Conservation (phyloP, 2,113 vertebrate genomes). For the Syngnathus scovelli region DNA sequence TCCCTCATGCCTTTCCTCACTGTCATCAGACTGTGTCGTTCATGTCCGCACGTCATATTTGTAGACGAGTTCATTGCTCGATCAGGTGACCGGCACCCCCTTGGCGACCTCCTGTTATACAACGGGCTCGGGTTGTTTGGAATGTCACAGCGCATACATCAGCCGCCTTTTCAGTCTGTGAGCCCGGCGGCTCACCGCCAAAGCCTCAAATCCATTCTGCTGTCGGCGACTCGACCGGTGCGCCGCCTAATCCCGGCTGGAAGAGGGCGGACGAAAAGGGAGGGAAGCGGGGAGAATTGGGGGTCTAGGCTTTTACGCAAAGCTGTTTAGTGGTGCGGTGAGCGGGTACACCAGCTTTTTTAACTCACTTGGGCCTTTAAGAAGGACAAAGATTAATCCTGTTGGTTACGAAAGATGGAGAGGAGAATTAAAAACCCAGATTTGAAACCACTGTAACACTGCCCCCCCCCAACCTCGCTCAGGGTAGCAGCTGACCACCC, state of each 20-base stretch:
- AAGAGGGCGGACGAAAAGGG: background rate
- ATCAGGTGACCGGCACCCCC: constrained; percentile 43
- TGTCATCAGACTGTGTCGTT: background rate
- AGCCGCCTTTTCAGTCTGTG: constrained; percentile 40
- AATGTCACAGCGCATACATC: constrained; percentile 73
- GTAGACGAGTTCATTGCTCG: background rate
- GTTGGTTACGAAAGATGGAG: constrained; percentile 41
- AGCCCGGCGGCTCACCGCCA: constrained; percentile 26
- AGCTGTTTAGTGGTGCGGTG: constrained; percentile 41
- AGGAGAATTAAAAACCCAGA: background rate
- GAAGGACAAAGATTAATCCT: constrained; percentile 52
- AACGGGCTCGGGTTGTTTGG: constrained; percentile 64
- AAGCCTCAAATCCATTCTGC: constrained; percentile 31
- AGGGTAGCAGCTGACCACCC: constrained; percentile 19
- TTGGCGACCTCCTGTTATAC: constrained; percentile 50
- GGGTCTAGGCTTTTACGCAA: constrained; percentile 16
- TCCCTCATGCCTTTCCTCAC: background rate
- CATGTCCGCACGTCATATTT: background rate
- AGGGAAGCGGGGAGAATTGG: background rate
- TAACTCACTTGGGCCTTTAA: constrained; percentile 25
- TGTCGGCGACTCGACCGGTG: constrained; percentile 29
- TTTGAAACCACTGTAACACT: background rate
- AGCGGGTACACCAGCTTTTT: constrained; percentile 28
- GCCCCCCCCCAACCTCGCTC: constrained; percentile 4
- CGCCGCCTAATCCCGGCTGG: constrained; percentile 36